phyloP scores from a whole-genome alignment of 1,140 invertebrate species.

The Trachelipus rathkii region DNA sequence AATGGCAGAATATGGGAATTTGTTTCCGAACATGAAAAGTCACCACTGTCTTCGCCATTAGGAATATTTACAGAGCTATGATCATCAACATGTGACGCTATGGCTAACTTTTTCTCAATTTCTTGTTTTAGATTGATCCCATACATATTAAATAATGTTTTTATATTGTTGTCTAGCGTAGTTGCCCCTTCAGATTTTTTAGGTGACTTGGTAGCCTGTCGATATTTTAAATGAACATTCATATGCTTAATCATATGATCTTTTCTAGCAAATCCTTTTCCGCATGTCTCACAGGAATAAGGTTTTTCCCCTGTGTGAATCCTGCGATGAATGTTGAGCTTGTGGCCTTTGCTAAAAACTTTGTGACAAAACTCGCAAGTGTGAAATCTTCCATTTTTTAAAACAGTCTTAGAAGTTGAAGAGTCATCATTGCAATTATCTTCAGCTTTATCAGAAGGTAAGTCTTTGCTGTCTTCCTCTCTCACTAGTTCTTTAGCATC shows the following conservation, averaged over 20 bases:
- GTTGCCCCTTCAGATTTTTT: not conserved
- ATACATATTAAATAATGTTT: not conserved
- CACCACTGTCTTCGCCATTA: not conserved
- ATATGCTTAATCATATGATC: constrained; percentile 92
- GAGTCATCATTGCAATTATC: not conserved
- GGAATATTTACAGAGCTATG: not conserved
- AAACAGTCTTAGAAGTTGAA: not conserved
- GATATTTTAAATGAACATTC: constrained; percentile 69
- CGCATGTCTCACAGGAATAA: constrained; percentile 71
- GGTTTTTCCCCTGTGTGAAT: constrained; percentile 72
- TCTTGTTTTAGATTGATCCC: not conserved
- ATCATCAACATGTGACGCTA: not conserved
- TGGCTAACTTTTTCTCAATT: not conserved
- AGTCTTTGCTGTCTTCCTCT: not conserved
- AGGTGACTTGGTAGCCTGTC: constrained; percentile 16
- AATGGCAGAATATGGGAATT: not conserved
- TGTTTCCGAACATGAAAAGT: not conserved
- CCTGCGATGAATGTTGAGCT: constrained; percentile 79
- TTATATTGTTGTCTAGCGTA: not conserved
- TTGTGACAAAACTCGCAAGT: constrained; percentile 77
- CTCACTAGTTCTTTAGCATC: not conserved
- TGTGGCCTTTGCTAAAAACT: constrained; percentile 85
- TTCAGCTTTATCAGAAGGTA: not conserved
- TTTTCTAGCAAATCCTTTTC: constrained; percentile 86
- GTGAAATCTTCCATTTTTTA: not conserved